These are phyloP conservation scores for Parazoanthus swiftii DNA, from an alignment of 92 coral and sea anemone species.

Conservation along the genomic window DNA sequence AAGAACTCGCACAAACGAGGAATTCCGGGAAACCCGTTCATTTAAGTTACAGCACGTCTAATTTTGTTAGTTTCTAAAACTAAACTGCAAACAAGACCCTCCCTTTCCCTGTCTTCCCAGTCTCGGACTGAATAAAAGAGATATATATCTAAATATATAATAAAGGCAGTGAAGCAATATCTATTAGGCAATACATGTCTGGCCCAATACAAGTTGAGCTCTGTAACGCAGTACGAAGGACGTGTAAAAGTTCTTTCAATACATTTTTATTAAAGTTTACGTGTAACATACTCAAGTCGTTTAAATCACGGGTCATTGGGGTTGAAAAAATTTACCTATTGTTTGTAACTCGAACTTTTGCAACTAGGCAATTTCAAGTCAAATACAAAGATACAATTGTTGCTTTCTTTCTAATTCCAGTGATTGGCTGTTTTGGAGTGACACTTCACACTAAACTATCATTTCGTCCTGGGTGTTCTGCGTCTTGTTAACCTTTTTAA, in stretches of 20 bases:
- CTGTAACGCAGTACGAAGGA: background rate
- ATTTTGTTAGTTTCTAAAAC: background rate
- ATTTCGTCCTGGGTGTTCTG: too few species aligned
- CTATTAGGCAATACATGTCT: background rate
- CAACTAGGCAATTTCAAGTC: too few species aligned
- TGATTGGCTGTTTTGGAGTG: too few species aligned
- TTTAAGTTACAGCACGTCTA: background rate
- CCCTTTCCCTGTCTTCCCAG: background rate
- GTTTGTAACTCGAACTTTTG: too few species aligned
- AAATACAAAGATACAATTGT: too few species aligned
- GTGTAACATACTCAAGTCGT: background rate
- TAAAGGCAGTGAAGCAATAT: too few species aligned
- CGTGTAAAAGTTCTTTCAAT: background rate
- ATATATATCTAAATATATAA: too few species aligned
- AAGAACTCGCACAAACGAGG: background rate
- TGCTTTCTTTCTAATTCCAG: too few species aligned
- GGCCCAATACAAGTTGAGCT: background rate
- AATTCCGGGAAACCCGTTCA: background rate
- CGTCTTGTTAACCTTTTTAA: too few species aligned
- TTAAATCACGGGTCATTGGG: too few species aligned
- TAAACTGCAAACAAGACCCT: background rate
- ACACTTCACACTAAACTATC: too few species aligned
- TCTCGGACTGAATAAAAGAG: background rate
- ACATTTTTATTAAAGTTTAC: conserved; percentile 27
- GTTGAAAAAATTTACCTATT: too few species aligned